Evolutionary conservation across 2,797 vertebrate genomes (phyloP).

Genomic region (Sarcophilus harrisii): DNA sequence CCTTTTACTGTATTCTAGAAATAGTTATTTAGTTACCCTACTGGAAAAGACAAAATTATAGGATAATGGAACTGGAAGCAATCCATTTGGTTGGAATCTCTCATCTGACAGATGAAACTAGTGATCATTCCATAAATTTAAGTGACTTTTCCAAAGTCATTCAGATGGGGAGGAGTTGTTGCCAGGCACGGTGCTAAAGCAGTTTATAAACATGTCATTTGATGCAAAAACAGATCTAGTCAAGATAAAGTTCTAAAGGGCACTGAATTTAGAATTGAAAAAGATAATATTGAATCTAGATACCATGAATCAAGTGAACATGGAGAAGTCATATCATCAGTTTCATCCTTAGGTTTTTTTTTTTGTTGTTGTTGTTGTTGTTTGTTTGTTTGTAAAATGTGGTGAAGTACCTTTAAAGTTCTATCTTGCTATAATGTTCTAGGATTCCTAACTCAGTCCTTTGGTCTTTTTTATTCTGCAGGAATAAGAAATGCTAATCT

Average conservation of each 20-base stretch:
- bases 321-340: neutral
- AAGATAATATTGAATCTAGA: neutral
- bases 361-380: too few species aligned
- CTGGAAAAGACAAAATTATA: neutral
- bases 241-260: neutral
- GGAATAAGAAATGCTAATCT: neutral
- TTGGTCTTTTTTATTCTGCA: slow-evolving; percentile 16
- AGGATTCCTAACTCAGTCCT: neutral
- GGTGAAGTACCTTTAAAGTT: neutral
- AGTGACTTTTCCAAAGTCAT: neutral
- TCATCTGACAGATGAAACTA: neutral
- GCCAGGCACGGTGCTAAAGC: neutral
- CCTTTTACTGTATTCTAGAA: neutral
- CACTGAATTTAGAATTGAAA: neutral
- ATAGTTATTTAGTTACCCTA: neutral
- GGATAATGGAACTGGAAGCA: neutral
- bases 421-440: neutral
- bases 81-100: neutral
- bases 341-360: neutral
- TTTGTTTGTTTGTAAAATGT: neutral
- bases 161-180: neutral
- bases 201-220: neutral
- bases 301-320: neutral
- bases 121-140: neutral
- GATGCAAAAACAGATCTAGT: neutral